Evolutionary conservation across 1,140 invertebrate genomes (phyloP).

Genomic region (Neomicropteryx cornuta): DNA sequence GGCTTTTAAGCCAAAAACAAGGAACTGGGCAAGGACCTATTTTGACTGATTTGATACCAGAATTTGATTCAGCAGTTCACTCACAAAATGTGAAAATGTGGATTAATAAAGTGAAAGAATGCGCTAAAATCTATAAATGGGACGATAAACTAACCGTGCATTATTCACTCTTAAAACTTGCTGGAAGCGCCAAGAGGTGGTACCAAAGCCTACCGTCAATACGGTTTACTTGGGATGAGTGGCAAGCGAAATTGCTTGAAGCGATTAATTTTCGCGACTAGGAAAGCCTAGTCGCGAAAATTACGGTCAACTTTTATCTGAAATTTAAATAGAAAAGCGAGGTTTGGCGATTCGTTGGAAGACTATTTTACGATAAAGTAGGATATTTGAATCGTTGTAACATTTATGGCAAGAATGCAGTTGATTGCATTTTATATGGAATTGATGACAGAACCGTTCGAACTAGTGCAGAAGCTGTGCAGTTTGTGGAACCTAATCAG

Average conservation of each 20-base stretch:
- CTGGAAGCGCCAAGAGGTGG: constrained; percentile 15
- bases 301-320: constrained; percentile 13
- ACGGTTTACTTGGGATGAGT: constrained; percentile 15
- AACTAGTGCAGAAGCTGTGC: constrained; percentile 10
- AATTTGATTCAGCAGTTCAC: constrained; percentile 8
- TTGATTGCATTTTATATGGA: constrained; percentile 17
- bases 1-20: too few relatives aligned
- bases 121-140: constrained; percentile 14
- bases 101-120: constrained; percentile 14
- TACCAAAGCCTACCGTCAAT: constrained; percentile 13
- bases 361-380: constrained; percentile 17
- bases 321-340: constrained; percentile 13
- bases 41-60: too few relatives aligned
- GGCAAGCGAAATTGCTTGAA: constrained; percentile 14
- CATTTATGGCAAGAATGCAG: constrained; percentile 11
- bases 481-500: constrained; percentile 7
- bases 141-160: constrained; percentile 11
- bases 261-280: too few relatives aligned
- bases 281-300: constrained; percentile 12
- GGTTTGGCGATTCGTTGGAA: constrained; percentile 15
- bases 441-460: constrained; percentile 13
- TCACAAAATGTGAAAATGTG: constrained; percentile 12
- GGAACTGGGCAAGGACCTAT: too few relatives aligned
- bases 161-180: constrained; percentile 12
- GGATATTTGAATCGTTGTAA: constrained; percentile 14